Evolutionary conservation across 2,888 invertebrate genomes (phyloP), one percentile per base, ranked within the genome.

Genomic region (Tetranychus piercei): DNA sequence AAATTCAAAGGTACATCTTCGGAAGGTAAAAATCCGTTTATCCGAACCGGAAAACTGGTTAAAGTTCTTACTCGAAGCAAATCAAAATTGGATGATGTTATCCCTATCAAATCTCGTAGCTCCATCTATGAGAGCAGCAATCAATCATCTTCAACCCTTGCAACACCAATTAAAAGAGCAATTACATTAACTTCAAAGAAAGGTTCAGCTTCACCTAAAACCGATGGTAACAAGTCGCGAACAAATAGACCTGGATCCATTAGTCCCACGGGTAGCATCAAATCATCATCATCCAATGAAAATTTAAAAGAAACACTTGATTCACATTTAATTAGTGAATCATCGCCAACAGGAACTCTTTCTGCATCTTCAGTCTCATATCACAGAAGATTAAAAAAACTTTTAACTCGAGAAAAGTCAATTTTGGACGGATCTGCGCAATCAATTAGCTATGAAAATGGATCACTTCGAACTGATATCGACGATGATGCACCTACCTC

Each of bases 351-450:
- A 22, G 67, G 18, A 34, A 74, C n/a, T 9, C 72, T 23, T 23
- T 45, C 79, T 79, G 5, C 78, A 77, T 73, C 80, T 79, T 20
- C 77, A 79, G 44, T 43, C 18, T 43, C 45, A 65, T 55, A 45
- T 74, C 75, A 44, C 20, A 55, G 6, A 45, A 18, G 45, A 11
- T 15, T 55, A 55, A 9, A 15, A 55, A 55, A 55, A 55, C 55
- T 55, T 15, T 55, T 55, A 7, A 55, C 55, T 55, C 55, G 55
- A 55, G 55, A 55, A 15, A 55, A 55, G 15, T 55, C 55, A 5
- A 55, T 55, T 55, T 15, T 55, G 55, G 15, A 55, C 7, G 55
- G 55, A 55, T 55, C 55, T 0, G 3, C 55, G 3, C 55, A 15
- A 55, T 55, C 15, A 2, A 1, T 55, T 15, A 6, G 55, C 15